Percentiles rank a stretch among this genome's conserved stretches.
These are phyloP conservation scores for Lasioglossum malachurum DNA, from an alignment of 2,888 invertebrate genomes.

Conservation along the genomic window DNA sequence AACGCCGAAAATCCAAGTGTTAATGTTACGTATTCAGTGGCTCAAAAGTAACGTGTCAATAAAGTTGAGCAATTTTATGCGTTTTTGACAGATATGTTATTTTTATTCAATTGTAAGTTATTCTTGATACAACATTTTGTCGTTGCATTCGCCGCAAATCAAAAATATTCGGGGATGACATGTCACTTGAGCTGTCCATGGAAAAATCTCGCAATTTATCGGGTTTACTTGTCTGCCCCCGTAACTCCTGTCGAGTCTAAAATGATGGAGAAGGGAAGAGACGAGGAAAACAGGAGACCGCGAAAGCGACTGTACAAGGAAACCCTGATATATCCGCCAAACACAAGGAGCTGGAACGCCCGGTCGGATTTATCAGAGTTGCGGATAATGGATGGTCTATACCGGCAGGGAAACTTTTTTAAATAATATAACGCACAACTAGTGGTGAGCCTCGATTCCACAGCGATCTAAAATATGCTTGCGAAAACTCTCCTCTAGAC, in stretches of 20 bases:
- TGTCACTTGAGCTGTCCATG: slow-evolving; percentile 1
- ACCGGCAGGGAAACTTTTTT: slow-evolving; percentile 68
- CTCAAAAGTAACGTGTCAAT: too few species aligned
- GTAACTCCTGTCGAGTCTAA: slow-evolving; percentile 46
- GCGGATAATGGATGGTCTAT: slow-evolving; percentile 80
- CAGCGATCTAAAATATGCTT: slow-evolving; percentile 36
- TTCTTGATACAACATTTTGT: neutral
- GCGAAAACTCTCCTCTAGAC: neutral
- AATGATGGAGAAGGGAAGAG: slow-evolving; percentile 44
- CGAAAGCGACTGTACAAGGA: slow-evolving; percentile 54
- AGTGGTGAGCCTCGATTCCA: slow-evolving; percentile 29
- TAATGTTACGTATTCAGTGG: too few species aligned
- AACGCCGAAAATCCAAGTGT: too few species aligned
- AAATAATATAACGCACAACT: slow-evolving; percentile 75
- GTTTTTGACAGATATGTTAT: too few species aligned
- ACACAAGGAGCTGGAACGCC: slow-evolving; percentile 76
- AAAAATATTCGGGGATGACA: neutral
- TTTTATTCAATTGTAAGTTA: neutral
- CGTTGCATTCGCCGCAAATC: too few species aligned
- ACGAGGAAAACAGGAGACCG: slow-evolving; percentile 48
- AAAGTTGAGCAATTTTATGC: too few species aligned
- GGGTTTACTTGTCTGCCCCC: slow-evolving; percentile 49
- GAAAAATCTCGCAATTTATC: slow-evolving; percentile 70
- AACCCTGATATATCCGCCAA: slow-evolving; percentile 82
- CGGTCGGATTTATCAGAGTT: slow-evolving; percentile 81